A percentile compares a stretch with the other conserved stretches of the same genome.
These are phyloP conservation scores for Hypotaenidia philippensis DNA, from an alignment of 2,797 vertebrate genomes.

Conservation along the genomic window DNA sequence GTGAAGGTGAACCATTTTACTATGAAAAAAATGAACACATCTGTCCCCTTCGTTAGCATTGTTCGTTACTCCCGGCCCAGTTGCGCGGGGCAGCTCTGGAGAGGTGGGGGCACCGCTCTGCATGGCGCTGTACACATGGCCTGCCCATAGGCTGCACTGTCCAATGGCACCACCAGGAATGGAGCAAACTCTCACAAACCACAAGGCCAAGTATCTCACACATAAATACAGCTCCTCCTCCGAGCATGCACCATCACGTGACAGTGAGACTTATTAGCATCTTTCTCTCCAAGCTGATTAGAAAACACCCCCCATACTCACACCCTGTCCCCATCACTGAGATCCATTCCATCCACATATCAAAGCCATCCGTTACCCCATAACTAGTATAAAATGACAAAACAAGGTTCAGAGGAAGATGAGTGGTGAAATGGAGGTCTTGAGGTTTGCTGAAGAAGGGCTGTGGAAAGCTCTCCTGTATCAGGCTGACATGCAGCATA, in stretches of 20 bases:
- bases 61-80: background rate
- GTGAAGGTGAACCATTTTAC: background rate
- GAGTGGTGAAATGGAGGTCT: background rate
- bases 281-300: background rate
- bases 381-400: background rate
- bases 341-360: background rate
- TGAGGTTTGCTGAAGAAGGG: background rate
- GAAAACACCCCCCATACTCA: background rate
- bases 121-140: rapidly evolving
- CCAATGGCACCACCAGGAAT: rapidly evolving
- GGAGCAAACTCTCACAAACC: background rate
- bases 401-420: background rate
- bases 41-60: too few relatives aligned
- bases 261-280: background rate
- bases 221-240: background rate
- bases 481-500: rapidly evolving
- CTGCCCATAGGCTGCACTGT: background rate
- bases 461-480: background rate
- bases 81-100: background rate
- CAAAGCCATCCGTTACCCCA: background rate
- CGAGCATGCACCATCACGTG: rapidly evolving
- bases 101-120: too few relatives aligned
- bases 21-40: rapidly evolving
- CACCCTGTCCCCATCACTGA: rapidly evolving
- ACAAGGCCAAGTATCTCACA: rapidly evolving